Evolutionary conservation across 2,888 invertebrate genomes (phyloP), one percentile per base, ranked within the genome.

Genomic region (Sphaerophoria rueppellii): DNA sequence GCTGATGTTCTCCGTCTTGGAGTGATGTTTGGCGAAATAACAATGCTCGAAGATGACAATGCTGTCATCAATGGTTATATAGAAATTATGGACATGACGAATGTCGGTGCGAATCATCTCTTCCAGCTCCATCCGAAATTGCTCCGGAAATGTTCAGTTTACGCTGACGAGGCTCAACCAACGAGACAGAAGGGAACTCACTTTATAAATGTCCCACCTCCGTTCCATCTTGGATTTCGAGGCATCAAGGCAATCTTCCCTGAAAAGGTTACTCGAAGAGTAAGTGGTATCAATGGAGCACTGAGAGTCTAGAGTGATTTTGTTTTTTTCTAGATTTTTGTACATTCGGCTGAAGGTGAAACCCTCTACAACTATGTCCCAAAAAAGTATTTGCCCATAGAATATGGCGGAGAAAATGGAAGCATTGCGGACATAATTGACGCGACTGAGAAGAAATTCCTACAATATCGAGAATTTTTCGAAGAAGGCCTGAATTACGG

Each of bases 401-500:
- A 95, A 88, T 95, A 95, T 88, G 95, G 95, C 11, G 95, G 95
- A 46, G 92, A 92, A 7, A 93, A 93, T 79, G 93, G 93, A 87
- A 91, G 92, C 48, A 89, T 94, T 63, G 55, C 60, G 0, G 46
- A 78, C 85, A 61, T 81, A 2, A 37, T 63, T 32, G 40, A 81
- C 1, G 12, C 34, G 11, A 87, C 77, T 52, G 82, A 82, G 14
- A 40, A 57, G 37, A 77, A 81, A 6, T 60, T 88, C 1, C 24
- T 76, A 0, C 70, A 40, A 2, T 74, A 86, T 40, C 67, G 69
- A 6, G 86, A 90, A 14, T 91, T 90, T 75, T 92, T 92, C 67
- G 50, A 82, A 55, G 90, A 89, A 4, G 90, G 91, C 0, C 88
- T 88, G 4, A 75, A 88, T 16, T 91, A 89, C 73, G 91, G 91